Conservation (phyloP, 2,888 invertebrate species). For the Caenorhabditis sp. region DNA sequence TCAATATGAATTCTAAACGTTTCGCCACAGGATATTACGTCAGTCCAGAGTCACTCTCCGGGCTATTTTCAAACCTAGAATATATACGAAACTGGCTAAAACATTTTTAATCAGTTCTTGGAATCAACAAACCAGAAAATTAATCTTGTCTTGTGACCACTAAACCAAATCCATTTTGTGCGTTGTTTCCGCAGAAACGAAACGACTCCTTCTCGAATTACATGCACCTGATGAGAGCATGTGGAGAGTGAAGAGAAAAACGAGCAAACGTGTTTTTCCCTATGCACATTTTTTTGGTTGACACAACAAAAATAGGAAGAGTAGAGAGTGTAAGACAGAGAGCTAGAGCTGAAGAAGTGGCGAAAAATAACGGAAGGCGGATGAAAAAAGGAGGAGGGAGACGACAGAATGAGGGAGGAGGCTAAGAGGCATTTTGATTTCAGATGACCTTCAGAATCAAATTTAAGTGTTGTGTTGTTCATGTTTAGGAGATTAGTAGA, state of each 20-base stretch:
- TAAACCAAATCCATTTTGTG: not conserved
- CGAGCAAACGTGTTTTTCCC: slow-evolving; percentile 13
- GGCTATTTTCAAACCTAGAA: not conserved
- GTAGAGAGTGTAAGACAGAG: slow-evolving; percentile 23
- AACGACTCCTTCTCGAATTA: slow-evolving; percentile 43
- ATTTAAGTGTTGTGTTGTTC: slow-evolving; percentile 31
- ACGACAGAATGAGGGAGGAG: slow-evolving; percentile 1
- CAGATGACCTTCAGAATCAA: slow-evolving; percentile 46
- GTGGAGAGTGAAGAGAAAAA: slow-evolving; percentile 36
- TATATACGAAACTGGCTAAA: not conserved
- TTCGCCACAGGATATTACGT: too few relatives aligned
- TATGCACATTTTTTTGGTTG: slow-evolving; percentile 44
- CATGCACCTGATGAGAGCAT: slow-evolving; percentile 35
- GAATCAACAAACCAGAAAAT: not conserved
- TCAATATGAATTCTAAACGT: not conserved
- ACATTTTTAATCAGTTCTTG: not conserved
- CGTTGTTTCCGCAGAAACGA: slow-evolving; percentile 42
- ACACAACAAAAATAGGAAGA: slow-evolving; percentile 44
- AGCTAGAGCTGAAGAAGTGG: slow-evolving; percentile 17
- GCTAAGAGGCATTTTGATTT: slow-evolving; percentile 21
- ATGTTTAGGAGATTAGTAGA: not conserved
- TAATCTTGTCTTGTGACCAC: not conserved
- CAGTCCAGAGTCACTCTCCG: too few relatives aligned
- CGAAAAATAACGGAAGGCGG: slow-evolving; percentile 17
- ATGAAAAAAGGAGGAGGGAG: not conserved